Percentiles rank a stretch among this genome's conserved stretches.
Conservation (phyloP, 2,113 vertebrate species). For the Caracal caracal region DNA sequence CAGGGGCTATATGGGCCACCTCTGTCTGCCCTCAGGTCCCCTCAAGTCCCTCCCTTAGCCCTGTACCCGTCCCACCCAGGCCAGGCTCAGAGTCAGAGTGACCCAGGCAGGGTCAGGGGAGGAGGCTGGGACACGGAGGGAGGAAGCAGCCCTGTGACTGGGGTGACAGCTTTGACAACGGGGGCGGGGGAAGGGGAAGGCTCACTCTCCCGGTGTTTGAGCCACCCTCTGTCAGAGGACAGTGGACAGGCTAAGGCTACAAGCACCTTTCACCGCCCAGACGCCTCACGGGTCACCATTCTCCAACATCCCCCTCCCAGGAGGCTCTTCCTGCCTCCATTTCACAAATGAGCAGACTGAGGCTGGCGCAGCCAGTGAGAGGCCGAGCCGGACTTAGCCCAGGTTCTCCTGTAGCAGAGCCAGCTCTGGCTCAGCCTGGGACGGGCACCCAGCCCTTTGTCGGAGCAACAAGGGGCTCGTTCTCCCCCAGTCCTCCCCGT, state of each 20-base stretch:
- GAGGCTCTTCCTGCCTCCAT: background rate
- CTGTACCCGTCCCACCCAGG: background rate
- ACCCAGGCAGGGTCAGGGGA: background rate
- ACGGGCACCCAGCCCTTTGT: conserved; percentile 79
- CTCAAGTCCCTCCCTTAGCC: background rate
- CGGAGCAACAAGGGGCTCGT: conserved; percentile 79
- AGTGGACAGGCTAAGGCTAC: background rate
- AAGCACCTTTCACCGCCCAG: background rate
- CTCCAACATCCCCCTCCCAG: background rate
- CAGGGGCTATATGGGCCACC: background rate
- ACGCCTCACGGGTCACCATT: accelerated
- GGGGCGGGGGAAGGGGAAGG: background rate
- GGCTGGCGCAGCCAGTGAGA: background rate
- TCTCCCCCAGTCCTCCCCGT: conserved; percentile 37
- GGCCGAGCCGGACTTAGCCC: background rate
- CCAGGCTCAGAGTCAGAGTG: too few species aligned
- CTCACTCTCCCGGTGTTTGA: background rate
- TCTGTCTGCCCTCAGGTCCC: accelerated
- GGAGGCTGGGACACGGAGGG: background rate
- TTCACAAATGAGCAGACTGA: background rate
- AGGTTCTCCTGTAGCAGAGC: background rate
- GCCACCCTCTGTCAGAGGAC: background rate
- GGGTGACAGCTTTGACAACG: background rate
- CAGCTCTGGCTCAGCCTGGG: background rate
- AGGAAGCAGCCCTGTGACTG: background rate